Evolutionary conservation across 2,888 invertebrate genomes (phyloP), one percentile per base, ranked within the genome.

Genomic region (Xylota segnis): DNA sequence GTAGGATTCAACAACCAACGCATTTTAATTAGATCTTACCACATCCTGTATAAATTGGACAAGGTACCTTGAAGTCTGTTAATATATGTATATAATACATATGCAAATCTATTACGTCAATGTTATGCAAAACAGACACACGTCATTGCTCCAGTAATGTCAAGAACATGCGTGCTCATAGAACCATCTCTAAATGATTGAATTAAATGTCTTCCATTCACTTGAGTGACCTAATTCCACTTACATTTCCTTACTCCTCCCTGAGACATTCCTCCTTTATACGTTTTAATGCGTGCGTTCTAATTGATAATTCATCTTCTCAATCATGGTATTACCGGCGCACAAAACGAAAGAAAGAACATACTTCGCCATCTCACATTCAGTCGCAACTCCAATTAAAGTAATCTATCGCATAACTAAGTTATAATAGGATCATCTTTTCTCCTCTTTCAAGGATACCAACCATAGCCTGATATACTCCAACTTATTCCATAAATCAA

Each of bases 371-470:
- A 9, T 34, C 71, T 58, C 50, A 37, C 52, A 45, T 81, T 66
- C 71, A 56, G 68, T 79, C 76, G 59, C 40, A 75, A 71, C 56
- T 76, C 18, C 50, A 71, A 86, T 71, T 81, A 61, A 81, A 66
- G 76, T 81, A 81, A 81, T 81, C 84, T 50, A 72, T 86, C 71
- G 81, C 65, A 86, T 81, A 86, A 71, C 82, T 86, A 18, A 72
- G 72, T 86, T 82, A 86, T 86, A 82, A 86, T 82, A 82, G 84
- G 84, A 86, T 81, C 76, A 77, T 77, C 76, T 54, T 61, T 66
- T 56, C 37, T 66, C 56, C 54, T 45, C 54, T 63, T 71, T 54
- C 54, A 47, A 65, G 40, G 54, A 70, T 29, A 50, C 47, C 14
- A 27, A 12, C 52, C 52, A 34, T 34, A n/a, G 52, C 27, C 65